A percentile compares a stretch with the other conserved stretches of the same genome.
Evolutionary conservation across 1,140 invertebrate genomes (phyloP).

Genomic region (Aphaenogaster rudis): DNA sequence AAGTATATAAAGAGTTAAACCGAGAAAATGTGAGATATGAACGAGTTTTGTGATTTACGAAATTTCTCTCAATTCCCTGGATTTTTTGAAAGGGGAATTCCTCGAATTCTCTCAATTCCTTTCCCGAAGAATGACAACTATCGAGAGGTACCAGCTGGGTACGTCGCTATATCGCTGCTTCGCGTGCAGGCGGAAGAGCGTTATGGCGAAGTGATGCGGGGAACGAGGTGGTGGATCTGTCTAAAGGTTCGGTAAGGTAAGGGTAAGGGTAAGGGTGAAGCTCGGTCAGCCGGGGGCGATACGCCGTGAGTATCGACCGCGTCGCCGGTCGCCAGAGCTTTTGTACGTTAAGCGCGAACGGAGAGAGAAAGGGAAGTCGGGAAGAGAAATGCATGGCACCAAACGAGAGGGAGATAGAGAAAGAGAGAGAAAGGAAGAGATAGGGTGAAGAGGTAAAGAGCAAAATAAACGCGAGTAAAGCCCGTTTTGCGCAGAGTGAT

Average conservation of each 20-base stretch:
- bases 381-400: conserved; percentile 21
- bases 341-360: conserved; percentile 73
- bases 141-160: conserved; percentile 16
- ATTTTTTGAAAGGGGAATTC: neutral
- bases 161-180: conserved; percentile 3
- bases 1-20: neutral
- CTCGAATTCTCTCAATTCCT: neutral
- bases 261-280: conserved; percentile 68
- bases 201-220: neutral
- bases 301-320: conserved; percentile 83
- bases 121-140: neutral
- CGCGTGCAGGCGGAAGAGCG: neutral
- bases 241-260: conserved; percentile 65
- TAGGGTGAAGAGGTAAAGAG: conserved; percentile 5
- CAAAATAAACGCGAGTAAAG: conserved; percentile 9
- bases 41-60: neutral
- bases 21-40: neutral
- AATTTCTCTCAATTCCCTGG: neutral
- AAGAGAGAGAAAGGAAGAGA: conserved; percentile 18
- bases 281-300: conserved; percentile 75
- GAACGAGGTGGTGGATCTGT: conserved; percentile 34
- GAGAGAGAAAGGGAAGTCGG: conserved; percentile 19
- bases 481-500: neutral
- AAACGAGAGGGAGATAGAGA: conserved; percentile 35
- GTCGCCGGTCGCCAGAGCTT: conserved; percentile 77